These are phyloP conservation scores for Thunnus maccoyii DNA, from an alignment of 2,113 vertebrate species.

Conservation along the genomic window DNA sequence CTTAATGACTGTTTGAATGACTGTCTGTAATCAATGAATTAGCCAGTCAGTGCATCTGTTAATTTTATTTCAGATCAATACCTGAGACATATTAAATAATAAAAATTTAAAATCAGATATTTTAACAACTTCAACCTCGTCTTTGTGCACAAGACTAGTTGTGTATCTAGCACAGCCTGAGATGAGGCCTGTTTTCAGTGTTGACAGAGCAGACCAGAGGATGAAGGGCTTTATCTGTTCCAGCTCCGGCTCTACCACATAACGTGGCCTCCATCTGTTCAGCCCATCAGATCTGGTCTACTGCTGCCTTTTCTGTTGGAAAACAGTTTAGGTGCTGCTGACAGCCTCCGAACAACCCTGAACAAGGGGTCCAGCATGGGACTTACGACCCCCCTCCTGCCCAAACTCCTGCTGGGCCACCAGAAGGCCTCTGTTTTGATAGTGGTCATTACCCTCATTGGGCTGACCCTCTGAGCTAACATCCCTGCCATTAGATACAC, in stretches of 20 bases:
- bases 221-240: slow-evolving; percentile 27
- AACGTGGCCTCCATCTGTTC: slow-evolving; percentile 74
- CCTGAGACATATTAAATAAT: too few relatives aligned
- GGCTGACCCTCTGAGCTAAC: slow-evolving; percentile 71
- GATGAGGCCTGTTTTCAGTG: slow-evolving; percentile 4
- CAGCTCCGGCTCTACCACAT: slow-evolving; percentile 25
- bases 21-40: too few relatives aligned
- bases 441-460: slow-evolving; percentile 66
- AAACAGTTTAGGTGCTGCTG: slow-evolving; percentile 59
- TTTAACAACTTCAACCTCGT: too few relatives aligned
- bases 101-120: too few relatives aligned
- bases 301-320: slow-evolving; percentile 40
- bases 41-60: too few relatives aligned
- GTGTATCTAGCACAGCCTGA: neutral
- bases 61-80: too few relatives aligned
- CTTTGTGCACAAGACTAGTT: neutral
- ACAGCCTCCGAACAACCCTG: slow-evolving; percentile 53
- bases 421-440: slow-evolving; percentile 83
- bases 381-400: slow-evolving; percentile 12
- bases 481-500: slow-evolving; percentile 67
- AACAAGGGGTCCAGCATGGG: slow-evolving; percentile 30
- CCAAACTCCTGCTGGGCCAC: slow-evolving; percentile 70
- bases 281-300: slow-evolving; percentile 55
- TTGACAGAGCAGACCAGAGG: slow-evolving; percentile 4
- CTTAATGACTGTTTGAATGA: too few relatives aligned